phyloP scores from a whole-genome alignment of 1,140 invertebrate genomes.

The Rhyzopertha dominica region DNA sequence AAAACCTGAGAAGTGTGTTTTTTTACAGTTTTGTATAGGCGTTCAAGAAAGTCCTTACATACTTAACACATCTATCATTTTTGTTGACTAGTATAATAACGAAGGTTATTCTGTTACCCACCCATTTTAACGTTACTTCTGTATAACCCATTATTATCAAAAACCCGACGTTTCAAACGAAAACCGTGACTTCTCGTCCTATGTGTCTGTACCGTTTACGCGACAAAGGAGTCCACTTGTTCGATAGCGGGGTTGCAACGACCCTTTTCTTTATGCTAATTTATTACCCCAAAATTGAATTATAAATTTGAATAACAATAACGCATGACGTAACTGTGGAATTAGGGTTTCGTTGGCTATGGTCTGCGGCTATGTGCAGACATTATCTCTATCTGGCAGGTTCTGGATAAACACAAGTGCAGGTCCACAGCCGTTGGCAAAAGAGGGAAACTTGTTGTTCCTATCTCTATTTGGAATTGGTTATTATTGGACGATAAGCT shows the following conservation, averaged over 20 bases:
- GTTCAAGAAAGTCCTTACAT: no score
- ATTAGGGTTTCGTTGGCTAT: slow-evolving; percentile 35
- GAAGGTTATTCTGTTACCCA: no score
- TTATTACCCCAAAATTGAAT: slow-evolving; percentile 42
- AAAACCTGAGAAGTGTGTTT: no score
- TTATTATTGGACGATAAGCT: slow-evolving; percentile 15
- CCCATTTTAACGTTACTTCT: no score
- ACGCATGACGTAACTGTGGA: slow-evolving; percentile 36
- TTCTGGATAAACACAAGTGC: slow-evolving; percentile 7
- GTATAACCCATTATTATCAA: no score
- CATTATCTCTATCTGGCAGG: not conserved
- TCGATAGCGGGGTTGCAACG: slow-evolving; percentile 20
- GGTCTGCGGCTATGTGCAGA: slow-evolving; percentile 4
- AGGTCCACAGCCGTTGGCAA: slow-evolving; percentile 6
- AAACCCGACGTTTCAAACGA: no score
- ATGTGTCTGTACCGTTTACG: not conserved
- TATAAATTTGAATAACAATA: slow-evolving; percentile 45
- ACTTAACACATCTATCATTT: no score
- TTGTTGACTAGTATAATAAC: no score
- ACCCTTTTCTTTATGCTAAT: slow-evolving; percentile 43
- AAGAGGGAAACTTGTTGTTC: slow-evolving; percentile 1
- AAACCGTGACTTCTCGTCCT: not conserved
- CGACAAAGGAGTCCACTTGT: slow-evolving; percentile 28
- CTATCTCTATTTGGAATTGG: slow-evolving; percentile 8
- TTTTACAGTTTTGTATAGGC: no score